These are phyloP conservation scores for Pristionchus japonicus DNA, from an alignment of 2,888 invertebrate species.

Conservation along the genomic window DNA sequence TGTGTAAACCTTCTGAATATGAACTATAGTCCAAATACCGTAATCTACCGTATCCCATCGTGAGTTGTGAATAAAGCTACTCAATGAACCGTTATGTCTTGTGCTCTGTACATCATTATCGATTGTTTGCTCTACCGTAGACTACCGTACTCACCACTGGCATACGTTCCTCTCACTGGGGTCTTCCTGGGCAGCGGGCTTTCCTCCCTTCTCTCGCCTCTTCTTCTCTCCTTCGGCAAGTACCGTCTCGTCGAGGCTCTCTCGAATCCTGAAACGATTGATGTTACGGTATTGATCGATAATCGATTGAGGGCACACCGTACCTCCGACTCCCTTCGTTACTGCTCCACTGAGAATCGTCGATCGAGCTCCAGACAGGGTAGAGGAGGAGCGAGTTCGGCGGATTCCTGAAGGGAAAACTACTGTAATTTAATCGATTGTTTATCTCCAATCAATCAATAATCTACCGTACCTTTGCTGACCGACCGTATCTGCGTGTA, in stretches of 20 bases:
- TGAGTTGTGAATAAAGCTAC: no score
- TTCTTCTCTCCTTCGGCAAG: neutral
- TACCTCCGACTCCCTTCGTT: neutral
- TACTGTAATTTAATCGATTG: neutral
- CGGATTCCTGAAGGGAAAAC: neutral
- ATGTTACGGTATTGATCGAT: no score
- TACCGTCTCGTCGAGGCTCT: neutral
- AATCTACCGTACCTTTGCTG: neutral
- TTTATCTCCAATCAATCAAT: neutral
- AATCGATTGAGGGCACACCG: no score
- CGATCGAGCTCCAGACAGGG: neutral
- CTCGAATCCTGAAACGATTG: no score
- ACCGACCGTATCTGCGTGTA: neutral
- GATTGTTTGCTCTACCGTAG: neutral
- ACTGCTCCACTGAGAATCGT: neutral
- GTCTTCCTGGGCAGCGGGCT: neutral
- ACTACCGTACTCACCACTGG: slow-evolving; percentile 25
- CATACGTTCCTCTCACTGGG: neutral
- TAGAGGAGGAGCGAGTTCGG: neutral
- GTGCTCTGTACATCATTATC: no score
- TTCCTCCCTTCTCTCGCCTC: neutral
- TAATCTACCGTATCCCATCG: neutral
- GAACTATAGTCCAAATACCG: no score
- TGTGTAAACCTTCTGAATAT: no score
- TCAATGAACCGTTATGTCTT: no score